Evolutionary conservation across 2,113 vertebrate genomes (phyloP), one percentile per base, ranked within the genome.

Genomic region (Triplophysa dalaica): DNA sequence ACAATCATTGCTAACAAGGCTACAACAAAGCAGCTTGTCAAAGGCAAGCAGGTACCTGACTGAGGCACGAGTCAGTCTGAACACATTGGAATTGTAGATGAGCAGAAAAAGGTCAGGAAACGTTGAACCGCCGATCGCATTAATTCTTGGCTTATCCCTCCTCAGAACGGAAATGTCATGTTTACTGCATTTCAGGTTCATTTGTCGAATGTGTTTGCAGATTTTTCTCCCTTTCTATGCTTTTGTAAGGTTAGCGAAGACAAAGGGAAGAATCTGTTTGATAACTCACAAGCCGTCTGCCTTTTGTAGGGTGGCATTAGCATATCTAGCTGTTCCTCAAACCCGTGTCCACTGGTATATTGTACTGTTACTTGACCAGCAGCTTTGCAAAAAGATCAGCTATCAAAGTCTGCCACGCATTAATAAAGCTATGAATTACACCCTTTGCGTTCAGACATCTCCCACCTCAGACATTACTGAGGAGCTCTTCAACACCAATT

Each of bases 401-500:
- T 93, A 93, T 93, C 93, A 91, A 87, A 89, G 86, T 86, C 89
- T 90, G 87, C 91, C 86, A 87, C 76, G 87, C 85, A 85, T 85
- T 93, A 94, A 94, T 94, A 92, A 93, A 94, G 85, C 90, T 90
- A 91, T 92, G 90, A 93, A 94, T 93, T 93, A 93, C 89, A 92
- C 89, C 88, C 84, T 74, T 65, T 69, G 43, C 8, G 45, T 82
- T 87, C 91, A 93, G 93, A 93, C 93, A 94, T 89, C 89, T 87
- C 89, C 72, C 88, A 87, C 90, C 89, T 90, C 87, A 86, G 90
- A 91, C 92, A 94, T 93, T 93, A 93, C 93, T 93, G 93, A 92
- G 91, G 93, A 93, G 91, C 91, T 94, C 91, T 93, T 91, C 90
- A 84, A 90, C 81, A 87, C 88, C 93, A 94, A 94, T 94, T 94